Base-by-base conservation (phyloP, 2,888 invertebrate genomes). In the Omphaloscelis lunosa region DNA sequence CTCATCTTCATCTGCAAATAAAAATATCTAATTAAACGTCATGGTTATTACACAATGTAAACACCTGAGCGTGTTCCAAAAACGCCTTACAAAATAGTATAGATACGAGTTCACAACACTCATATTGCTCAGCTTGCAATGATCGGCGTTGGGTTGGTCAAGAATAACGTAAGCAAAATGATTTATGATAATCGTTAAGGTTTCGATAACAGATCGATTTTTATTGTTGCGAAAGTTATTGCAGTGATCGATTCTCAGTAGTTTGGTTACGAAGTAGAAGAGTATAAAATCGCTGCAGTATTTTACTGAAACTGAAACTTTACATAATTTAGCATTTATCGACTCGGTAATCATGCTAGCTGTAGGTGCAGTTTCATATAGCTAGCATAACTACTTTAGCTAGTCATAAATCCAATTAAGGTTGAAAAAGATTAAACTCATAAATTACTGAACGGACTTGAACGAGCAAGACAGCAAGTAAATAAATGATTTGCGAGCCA, bases 1-100 rank as follows among this genome's bases (percentile, higher is more conserved):
- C 93, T 98, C 98, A 84, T 97, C 97, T 90, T 97, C 97, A 95
- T 97, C 97, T 97, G 97, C 75, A 93, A 94, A 77, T 15, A 61
- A 85, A 77, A 86, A 80, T 23, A 45, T 9, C 62, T 75, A 51
- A 71, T 72, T 66, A 77, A 8, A 68, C 34, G 70, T 45, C 20
- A 68, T 27, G 11, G 15, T 65, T 27, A 41, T 23, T 56, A 34
- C 41, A 27, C 20, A 67, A 81, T 39, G 23, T 27, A 51, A 39
- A 39, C 63, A 29, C 51, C n/a, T 39, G 29, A 66, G 45, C 9
- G 63, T 61, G 63, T 58, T 53, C 12, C 53, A 67, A 61, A 76
- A 85, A 72, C 86, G 85, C 87, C 88, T 87, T 72, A 73, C 80
- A 80, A 83, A 84, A 87, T 78, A 68, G 12, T 70, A 20, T n/a